phyloP scores from a whole-genome alignment of 2,888 invertebrate genomes.

The Drepanosiphum platanoidis region DNA sequence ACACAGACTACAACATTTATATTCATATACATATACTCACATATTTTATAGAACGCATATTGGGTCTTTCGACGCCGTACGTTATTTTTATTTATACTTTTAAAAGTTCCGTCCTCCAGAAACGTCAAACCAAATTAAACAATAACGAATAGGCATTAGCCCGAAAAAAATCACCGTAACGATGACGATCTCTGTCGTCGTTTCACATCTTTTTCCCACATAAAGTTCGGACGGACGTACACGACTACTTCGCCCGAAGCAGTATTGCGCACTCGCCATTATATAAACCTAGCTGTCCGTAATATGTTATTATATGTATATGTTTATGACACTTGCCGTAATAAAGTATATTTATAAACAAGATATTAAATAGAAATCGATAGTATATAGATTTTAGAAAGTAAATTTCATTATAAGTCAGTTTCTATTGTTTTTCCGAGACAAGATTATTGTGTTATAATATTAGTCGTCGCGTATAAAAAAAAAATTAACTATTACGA shows the following conservation, averaged over 20 bases:
- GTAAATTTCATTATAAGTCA: constrained; percentile 12
- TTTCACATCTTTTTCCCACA: not conserved
- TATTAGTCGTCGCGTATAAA: not conserved
- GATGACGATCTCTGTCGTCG: not conserved
- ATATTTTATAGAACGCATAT: too few relatives aligned
- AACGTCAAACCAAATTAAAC: too few relatives aligned
- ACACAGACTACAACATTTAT: not conserved
- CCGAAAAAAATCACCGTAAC: not conserved
- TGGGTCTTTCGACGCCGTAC: too few relatives aligned
- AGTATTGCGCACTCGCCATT: not conserved
- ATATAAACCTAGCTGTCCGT: not conserved
- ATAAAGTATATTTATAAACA: too few relatives aligned
- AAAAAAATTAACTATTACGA: not conserved
- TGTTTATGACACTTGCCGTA: too few relatives aligned
- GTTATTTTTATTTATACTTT: too few relatives aligned
- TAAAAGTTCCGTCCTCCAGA: too few relatives aligned
- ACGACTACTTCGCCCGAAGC: not conserved
- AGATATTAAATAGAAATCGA: not conserved
- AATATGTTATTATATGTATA: too few relatives aligned
- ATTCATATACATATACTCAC: not conserved
- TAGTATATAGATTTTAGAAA: constrained; percentile 41
- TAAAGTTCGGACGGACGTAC: not conserved
- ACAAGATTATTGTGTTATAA: not conserved
- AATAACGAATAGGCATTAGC: too few relatives aligned
- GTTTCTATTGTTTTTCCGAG: not conserved